These are phyloP conservation scores for Epinephelus coioides DNA, from an alignment of 2,797 vertebrate species.

Conservation along the genomic window DNA sequence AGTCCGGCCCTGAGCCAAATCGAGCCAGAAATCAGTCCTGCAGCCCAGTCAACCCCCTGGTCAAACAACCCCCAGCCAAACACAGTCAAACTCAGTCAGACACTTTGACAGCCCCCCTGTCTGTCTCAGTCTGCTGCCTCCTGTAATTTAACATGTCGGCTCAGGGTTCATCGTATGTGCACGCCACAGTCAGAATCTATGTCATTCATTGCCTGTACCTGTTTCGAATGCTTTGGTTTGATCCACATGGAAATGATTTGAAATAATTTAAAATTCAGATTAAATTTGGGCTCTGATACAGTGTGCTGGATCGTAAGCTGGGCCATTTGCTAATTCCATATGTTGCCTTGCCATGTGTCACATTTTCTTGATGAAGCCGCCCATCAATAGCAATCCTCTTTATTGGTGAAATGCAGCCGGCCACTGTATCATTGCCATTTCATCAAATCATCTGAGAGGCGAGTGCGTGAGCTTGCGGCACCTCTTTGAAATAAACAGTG, in stretches of 20 bases:
- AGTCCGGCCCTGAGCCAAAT: conserved; percentile 74
- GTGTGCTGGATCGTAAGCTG: not conserved
- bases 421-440: conserved; percentile 57
- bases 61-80: conserved; percentile 75
- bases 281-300: not conserved
- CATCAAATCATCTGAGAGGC: conserved; percentile 59
- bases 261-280: conserved; percentile 14
- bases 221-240: conserved; percentile 21
- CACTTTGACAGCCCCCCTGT: conserved; percentile 76
- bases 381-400: conserved; percentile 52
- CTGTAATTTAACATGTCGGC: conserved; percentile 82
- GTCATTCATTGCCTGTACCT: conserved; percentile 29
- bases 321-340: conserved; percentile 48
- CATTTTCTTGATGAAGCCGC: conserved; percentile 51
- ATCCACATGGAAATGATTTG: conserved; percentile 1
- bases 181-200: conserved; percentile 40
- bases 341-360: conserved; percentile 4
- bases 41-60: conserved; percentile 70
- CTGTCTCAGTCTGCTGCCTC: conserved; percentile 84
- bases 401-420: conserved; percentile 41
- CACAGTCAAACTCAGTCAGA: conserved; percentile 75
- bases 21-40: conserved; percentile 77
- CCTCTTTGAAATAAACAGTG: conserved; percentile 71
- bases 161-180: conserved; percentile 64
- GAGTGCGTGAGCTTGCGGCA: conserved; percentile 29